phyloP scores from a whole-genome alignment of 2,888 invertebrate genomes.

The Tachystola acroxantha region DNA sequence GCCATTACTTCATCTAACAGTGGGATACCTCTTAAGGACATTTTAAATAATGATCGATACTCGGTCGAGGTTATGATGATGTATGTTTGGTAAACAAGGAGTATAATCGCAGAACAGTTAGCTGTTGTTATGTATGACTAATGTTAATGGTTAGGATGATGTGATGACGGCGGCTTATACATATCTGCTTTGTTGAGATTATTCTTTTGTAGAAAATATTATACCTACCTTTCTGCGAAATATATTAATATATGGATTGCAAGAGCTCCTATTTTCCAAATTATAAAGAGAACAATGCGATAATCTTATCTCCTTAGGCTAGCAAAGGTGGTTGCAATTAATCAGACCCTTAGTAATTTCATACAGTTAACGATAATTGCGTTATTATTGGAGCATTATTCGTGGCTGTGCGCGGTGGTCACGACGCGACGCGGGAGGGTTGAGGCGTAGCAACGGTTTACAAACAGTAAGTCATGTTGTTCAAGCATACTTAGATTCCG shows the following conservation, averaged over 20 bases:
- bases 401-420: conserved; percentile 39
- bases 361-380: conserved; percentile 32
- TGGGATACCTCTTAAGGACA: conserved; percentile 45
- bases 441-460: not conserved
- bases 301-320: too few species aligned
- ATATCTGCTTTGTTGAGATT: too few species aligned
- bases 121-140: too few species aligned
- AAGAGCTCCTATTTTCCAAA: too few species aligned
- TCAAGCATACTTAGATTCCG: too few species aligned
- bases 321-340: conserved; percentile 4
- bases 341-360: conserved; percentile 19
- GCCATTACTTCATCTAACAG: conserved; percentile 43
- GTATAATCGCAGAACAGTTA: not conserved
- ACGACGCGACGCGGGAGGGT: conserved; percentile 27
- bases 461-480: too few species aligned
- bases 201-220: too few species aligned
- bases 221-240: too few species aligned
- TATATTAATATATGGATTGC: too few species aligned
- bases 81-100: conserved; percentile 20
- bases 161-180: too few species aligned
- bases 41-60: conserved; percentile 38
- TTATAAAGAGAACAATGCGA: too few species aligned
- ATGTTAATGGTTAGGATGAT: not conserved
- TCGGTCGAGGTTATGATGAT: conserved; percentile 22
- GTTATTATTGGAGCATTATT: conserved; percentile 46